Evolutionary conservation across 2,113 vertebrate genomes (phyloP).

Genomic region (Jaculus jaculus): DNA sequence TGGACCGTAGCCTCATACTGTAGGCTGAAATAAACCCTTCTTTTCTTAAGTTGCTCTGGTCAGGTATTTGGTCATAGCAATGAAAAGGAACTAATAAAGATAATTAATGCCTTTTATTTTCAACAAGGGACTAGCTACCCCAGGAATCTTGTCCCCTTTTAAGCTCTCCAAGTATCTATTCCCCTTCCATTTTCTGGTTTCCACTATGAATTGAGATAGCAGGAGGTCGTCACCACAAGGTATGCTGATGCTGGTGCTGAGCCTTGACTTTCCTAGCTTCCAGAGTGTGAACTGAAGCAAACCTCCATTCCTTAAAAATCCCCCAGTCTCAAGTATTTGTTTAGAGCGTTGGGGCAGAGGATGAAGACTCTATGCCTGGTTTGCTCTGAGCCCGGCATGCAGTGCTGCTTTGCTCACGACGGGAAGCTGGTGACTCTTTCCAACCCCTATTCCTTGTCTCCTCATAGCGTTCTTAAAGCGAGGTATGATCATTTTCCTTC

Average conservation of each 20-base stretch:
- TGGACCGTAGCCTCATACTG: too few species aligned
- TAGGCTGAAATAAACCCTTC: too few species aligned
- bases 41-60: too few species aligned
- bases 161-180: background rate
- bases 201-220: background rate
- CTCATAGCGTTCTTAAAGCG: background rate
- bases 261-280: background rate
- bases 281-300: background rate
- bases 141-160: background rate
- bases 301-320: background rate
- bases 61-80: too few species aligned
- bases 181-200: background rate
- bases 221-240: background rate
- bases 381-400: background rate
- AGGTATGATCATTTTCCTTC: background rate
- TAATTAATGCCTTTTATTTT: background rate
- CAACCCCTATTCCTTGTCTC: background rate
- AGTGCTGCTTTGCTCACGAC: background rate
- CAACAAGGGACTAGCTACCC: background rate
- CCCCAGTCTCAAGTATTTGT: background rate
- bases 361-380: background rate
- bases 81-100: too few species aligned
- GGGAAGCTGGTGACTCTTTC: background rate
- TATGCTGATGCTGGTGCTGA: background rate
- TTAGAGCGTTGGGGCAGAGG: background rate